A percentile compares a stretch with the other conserved stretches of the same genome.
Evolutionary conservation across 2,113 vertebrate species (phyloP).

Genomic region (Morone chrysops): DNA sequence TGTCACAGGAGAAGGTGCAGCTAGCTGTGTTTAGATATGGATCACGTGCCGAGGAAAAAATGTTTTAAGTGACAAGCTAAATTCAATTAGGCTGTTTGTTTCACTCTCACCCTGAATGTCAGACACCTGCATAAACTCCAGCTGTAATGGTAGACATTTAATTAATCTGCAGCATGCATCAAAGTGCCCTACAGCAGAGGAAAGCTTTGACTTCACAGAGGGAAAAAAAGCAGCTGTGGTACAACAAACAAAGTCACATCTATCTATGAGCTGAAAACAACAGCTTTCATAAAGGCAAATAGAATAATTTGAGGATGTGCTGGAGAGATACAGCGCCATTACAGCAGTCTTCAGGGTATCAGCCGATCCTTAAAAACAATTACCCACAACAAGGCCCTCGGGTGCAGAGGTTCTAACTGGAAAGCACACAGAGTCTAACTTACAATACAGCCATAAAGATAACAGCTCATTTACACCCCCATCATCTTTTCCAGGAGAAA

Average conservation of each 20-base stretch:
- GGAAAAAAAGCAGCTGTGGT: neutral
- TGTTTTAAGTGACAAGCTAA: constrained; percentile 14
- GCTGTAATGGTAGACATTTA: constrained; percentile 43
- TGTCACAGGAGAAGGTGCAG: neutral
- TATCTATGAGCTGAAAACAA: constrained; percentile 33
- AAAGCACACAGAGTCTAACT: constrained; percentile 50
- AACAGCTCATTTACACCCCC: constrained; percentile 11
- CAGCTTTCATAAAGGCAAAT: constrained; percentile 49
- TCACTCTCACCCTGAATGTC: constrained; percentile 32
- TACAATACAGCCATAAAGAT: constrained; percentile 20
- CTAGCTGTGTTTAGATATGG: neutral
- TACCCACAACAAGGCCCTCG: constrained; percentile 45
- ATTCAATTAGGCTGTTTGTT: constrained; percentile 54
- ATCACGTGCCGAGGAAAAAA: constrained; percentile 27
- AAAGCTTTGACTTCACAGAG: constrained; percentile 17
- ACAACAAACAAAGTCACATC: constrained; percentile 16
- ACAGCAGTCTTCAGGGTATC: constrained; percentile 32
- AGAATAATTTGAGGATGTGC: constrained; percentile 43
- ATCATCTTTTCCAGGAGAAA: constrained; percentile 6
- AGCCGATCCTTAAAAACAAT: constrained; percentile 66
- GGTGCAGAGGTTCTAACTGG: constrained; percentile 58
- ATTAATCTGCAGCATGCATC: constrained; percentile 52
- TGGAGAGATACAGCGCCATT: constrained; percentile 36
- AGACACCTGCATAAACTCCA: constrained; percentile 35
- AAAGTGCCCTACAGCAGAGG: constrained; percentile 13